phyloP scores from a whole-genome alignment of 2,888 invertebrate species.

The Cheilosia pagana region DNA sequence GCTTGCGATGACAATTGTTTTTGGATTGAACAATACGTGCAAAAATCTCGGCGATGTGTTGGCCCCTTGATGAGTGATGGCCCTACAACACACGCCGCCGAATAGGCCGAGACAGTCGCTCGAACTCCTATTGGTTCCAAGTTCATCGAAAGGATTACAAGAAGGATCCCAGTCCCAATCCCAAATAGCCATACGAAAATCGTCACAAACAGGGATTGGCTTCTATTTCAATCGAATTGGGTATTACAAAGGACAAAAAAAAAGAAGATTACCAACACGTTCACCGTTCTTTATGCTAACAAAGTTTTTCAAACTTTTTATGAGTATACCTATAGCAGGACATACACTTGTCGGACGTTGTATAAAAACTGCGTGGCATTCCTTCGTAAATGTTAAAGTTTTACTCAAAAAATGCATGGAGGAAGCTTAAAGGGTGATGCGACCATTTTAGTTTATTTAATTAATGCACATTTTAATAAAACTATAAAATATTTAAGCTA shows the following conservation, averaged over 20 bases:
- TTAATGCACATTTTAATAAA: no score
- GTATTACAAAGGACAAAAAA: background rate
- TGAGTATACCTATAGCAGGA: no score
- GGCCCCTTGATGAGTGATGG: slow-evolving; percentile 49
- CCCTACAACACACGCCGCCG: slow-evolving; percentile 41
- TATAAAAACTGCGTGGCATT: no score
- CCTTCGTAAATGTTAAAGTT: no score
- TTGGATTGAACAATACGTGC: slow-evolving; percentile 67
- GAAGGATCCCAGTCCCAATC: slow-evolving; percentile 18
- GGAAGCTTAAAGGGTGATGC: no score
- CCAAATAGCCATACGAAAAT: slow-evolving; percentile 1
- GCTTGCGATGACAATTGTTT: slow-evolving; percentile 73
- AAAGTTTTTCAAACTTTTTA: no score
- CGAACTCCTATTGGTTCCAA: slow-evolving; percentile 42
- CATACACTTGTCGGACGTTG: no score
- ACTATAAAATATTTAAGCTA: no score
- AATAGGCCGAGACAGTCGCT: slow-evolving; percentile 35
- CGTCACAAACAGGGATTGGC: slow-evolving; percentile 19
- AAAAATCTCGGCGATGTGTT: slow-evolving; percentile 58
- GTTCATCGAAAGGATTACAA: slow-evolving; percentile 41
- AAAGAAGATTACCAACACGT: background rate
- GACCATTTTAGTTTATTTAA: no score
- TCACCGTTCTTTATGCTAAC: background rate
- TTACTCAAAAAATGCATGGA: no score
- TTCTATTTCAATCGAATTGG: slow-evolving; percentile 23